A percentile compares a stretch with the other conserved stretches of the same genome.
Evolutionary conservation across 1,140 invertebrate genomes (phyloP).

Genomic region (Periplaneta americana): DNA sequence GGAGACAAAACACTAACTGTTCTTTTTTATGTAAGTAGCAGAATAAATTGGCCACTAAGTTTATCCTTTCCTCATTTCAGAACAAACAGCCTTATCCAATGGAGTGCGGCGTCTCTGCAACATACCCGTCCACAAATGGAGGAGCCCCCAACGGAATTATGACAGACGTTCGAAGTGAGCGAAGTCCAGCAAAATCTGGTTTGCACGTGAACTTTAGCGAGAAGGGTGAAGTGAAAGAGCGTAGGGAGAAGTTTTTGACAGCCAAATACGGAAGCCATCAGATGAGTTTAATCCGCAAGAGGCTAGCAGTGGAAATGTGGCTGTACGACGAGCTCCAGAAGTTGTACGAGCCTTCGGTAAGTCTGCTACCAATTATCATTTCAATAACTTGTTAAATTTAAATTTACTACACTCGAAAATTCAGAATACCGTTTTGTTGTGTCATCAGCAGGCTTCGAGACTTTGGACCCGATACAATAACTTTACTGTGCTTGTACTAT

Average conservation of each 20-base stretch:
- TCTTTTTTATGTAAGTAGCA: neutral
- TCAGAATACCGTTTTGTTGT: too few relatives aligned
- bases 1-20: neutral
- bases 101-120: constrained; percentile 26
- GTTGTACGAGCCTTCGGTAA: constrained; percentile 76
- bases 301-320: constrained; percentile 95
- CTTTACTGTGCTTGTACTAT: too few relatives aligned
- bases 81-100: constrained; percentile 11
- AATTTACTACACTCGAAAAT: too few relatives aligned
- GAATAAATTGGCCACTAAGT: neutral
- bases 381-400: too few relatives aligned
- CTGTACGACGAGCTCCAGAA: constrained; percentile 91
- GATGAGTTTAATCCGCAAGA: constrained; percentile 92
- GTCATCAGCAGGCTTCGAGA: too few relatives aligned
- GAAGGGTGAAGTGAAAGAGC: constrained; percentile 79
- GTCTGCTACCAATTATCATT: too few relatives aligned
- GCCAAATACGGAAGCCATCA: constrained; percentile 96
- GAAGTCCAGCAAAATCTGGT: constrained; percentile 69
- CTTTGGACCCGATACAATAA: too few relatives aligned
- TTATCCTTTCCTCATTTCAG: neutral
- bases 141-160: constrained; percentile 14
- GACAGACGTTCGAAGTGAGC: constrained; percentile 41
- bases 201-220: constrained; percentile 85
- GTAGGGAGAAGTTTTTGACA: constrained; percentile 89
- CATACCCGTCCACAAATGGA: constrained; percentile 16